Percentiles rank a stretch among this genome's conserved stretches.
These are phyloP conservation scores for Lipophrys pholis DNA, from an alignment of 2,113 vertebrate genomes.

Conservation along the genomic window DNA sequence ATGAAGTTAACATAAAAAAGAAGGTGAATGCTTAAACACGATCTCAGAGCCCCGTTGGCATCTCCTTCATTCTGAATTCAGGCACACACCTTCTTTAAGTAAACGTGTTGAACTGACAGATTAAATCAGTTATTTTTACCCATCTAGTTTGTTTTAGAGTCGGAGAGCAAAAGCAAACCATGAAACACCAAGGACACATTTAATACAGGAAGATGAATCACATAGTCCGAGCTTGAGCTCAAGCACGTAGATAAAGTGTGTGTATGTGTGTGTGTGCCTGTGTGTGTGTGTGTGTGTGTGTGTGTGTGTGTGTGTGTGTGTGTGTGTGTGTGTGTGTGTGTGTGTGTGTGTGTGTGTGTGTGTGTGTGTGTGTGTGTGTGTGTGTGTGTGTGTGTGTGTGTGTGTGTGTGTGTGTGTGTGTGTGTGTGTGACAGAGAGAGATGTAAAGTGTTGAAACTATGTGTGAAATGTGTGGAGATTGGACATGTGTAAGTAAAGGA, in stretches of 20 bases:
- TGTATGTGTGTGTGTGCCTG: background rate
- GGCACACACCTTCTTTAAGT: conserved; percentile 5
- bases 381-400: background rate
- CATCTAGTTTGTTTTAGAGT: background rate
- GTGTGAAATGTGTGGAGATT: conserved; percentile 24
- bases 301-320: too few species aligned
- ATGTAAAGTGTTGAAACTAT: conserved; percentile 10
- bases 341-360: too few species aligned
- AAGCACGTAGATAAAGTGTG: conserved; percentile 34
- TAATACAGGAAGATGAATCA: conserved; percentile 33
- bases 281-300: too few species aligned
- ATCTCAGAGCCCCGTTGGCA: background rate
- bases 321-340: conserved; percentile 28
- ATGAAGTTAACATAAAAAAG: too few species aligned
- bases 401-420: conserved; percentile 10
- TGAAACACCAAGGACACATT: conserved; percentile 30
- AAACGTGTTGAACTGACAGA: conserved; percentile 1
- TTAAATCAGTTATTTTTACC: background rate
- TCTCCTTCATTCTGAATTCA: background rate
- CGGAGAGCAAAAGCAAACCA: background rate
- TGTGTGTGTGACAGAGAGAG: too few species aligned
- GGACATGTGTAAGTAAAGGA: conserved; percentile 39
- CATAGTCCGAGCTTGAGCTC: conserved; percentile 12
- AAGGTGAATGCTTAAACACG: too few species aligned
- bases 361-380: conserved; percentile 6